Evolutionary conservation across 2,797 vertebrate genomes (phyloP), one percentile per base, ranked within the genome.

Genomic region (Gobio occitaniae): DNA sequence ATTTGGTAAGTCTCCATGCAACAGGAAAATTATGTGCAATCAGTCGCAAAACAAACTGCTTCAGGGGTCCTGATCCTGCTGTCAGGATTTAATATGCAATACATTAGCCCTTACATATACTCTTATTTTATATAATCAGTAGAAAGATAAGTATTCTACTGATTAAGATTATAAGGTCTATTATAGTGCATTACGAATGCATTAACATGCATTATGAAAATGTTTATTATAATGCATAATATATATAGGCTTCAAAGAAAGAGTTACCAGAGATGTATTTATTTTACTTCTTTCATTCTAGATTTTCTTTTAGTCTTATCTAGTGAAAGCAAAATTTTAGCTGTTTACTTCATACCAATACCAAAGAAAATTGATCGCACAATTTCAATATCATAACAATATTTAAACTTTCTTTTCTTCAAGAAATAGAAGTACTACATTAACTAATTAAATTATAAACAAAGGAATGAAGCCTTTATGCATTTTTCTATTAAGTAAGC

Each of bases 1-100:
- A 82, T 72, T 61, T 72, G 7, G 17, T 36, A 50, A 66, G 61
- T 66, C 48, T 19, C 25, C 41, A 65, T 41, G 74, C 54, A 56
- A 56, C 21, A 21, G 32, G 19, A 41, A 44, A 9, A 29, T 65
- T 4, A 36, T 79, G 59, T 66, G 61, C 44, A 48, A 44, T 17
- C 59, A 36, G 61, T 48, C 6, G 11, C 41, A 50, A 79, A 79
- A 79, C 32, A 65, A 79, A 50, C 29, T 2, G 29, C 29, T 32
- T 32, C 29, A 32, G 29, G 29, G 29, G 29, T 32, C 29, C 44
- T 5, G 77, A 50, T 50, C 77, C 44, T 79, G 56, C 52, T 56
- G 29, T 75, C 54, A 10, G 50, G 29, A 21, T 54, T 75, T 56
- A 59, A n/a, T 77, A 16, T 76, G 75, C 8, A 41, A 44, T 61